Percentiles rank a stretch among this genome's conserved stretches.
These are phyloP conservation scores for Tenebrio molitor DNA, from an alignment of 1,140 invertebrate genomes.

Conservation along the genomic window DNA sequence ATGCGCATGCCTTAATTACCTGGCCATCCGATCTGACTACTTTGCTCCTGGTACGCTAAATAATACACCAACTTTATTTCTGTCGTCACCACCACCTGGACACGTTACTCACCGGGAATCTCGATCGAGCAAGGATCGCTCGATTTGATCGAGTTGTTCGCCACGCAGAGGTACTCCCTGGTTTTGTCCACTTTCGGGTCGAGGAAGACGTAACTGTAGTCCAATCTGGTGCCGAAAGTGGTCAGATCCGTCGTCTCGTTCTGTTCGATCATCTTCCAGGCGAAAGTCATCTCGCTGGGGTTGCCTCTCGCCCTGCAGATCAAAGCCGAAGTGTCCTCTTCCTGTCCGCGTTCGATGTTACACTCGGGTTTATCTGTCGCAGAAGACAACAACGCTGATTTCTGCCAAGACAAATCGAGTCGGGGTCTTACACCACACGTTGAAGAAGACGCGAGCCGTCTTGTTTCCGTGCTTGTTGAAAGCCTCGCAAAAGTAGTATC, in stretches of 20 bases:
- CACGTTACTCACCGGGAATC: slow-evolving; percentile 77
- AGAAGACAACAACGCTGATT: too few relatives aligned
- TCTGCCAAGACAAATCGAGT: too few relatives aligned
- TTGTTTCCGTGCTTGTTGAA: slow-evolving; percentile 81
- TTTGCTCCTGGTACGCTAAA: slow-evolving; percentile 71
- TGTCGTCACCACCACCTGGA: neutral
- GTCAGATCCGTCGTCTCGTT: slow-evolving; percentile 79
- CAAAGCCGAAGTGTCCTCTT: slow-evolving; percentile 81
- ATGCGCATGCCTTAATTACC: slow-evolving; percentile 58
- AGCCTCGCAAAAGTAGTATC: slow-evolving; percentile 83
- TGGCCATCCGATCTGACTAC: slow-evolving; percentile 69
- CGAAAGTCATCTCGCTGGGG: slow-evolving; percentile 85
- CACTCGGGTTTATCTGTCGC: slow-evolving; percentile 91
- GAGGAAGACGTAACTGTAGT: slow-evolving; percentile 76
- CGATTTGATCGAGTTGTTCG: slow-evolving; percentile 85
- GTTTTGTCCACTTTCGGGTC: slow-evolving; percentile 76
- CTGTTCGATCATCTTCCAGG: slow-evolving; percentile 86
- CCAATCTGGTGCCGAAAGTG: slow-evolving; percentile 66
- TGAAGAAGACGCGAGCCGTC: slow-evolving; percentile 76
- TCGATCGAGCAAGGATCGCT: slow-evolving; percentile 77
- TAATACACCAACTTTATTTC: slow-evolving; percentile 40
- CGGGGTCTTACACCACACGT: slow-evolving; percentile 81
- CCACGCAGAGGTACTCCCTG: slow-evolving; percentile 86
- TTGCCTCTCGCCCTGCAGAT: slow-evolving; percentile 87
- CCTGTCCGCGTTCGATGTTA: slow-evolving; percentile 79